Evolutionary conservation across 1,140 invertebrate genomes (phyloP), one percentile per base, ranked within the genome.

Genomic region (Calliopsis andreniformis): DNA sequence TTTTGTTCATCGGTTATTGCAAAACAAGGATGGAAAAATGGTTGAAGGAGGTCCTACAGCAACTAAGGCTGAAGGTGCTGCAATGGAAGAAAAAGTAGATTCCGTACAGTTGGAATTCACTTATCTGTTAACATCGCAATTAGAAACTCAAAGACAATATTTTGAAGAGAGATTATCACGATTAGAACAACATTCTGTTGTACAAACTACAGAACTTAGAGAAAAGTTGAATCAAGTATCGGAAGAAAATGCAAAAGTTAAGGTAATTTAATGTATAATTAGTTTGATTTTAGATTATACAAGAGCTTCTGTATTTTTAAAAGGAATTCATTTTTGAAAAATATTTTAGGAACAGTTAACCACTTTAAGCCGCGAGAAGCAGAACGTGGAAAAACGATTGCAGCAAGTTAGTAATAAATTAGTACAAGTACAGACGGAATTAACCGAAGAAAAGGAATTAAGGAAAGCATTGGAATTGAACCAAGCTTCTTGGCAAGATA

Each of bases 11-110:
- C 94, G 98, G 16, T 91, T 99, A 20, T 94, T 99, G 4, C 98
- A 99, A 92, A 99, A 98, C 92, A 99, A 99, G 92, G 98, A 99
- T 94, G 99, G 99, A 5, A 99, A 99, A 93, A 93, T 99, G 87
- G 98, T 99, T 0, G 94, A 95, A 69, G 93, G 92, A 45, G 86
- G 91, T 20, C 92, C 91, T 23, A 93, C 94, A 76, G 89, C 89
- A 4, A 85, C 85, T 6, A 92, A 92, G 76, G 86, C 86, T 45
- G 91, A 92, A 72, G 91, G 90, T 12, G 88, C 87, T n/a, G 87
- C 88, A 49, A 82, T 93, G 3, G 96, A 97, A 80, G 98, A 98
- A 83, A 99, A 99, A 92, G 93, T 98, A 23, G 97, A 99, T 91
- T 96, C 97, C 0, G 95, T 99, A 55, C 97, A 98, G 89, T 92